Percentiles rank a stretch among this genome's conserved stretches.
phyloP scores from a whole-genome alignment of 2,888 invertebrate species.

The Parnassius orleans region DNA sequence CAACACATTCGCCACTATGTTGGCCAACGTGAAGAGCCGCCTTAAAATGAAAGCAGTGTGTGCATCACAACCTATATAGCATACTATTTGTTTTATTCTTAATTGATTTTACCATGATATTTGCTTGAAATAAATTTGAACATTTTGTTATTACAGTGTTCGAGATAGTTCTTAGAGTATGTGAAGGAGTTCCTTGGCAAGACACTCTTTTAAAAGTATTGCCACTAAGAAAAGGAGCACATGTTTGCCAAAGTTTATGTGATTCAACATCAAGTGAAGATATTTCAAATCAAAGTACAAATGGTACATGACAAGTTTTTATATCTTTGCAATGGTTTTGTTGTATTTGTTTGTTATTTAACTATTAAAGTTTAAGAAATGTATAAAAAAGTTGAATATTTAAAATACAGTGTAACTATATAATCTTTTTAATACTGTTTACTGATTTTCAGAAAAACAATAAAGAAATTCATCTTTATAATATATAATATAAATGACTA shows the following conservation, averaged over 20 bases:
- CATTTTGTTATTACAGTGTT: slow-evolving; percentile 83
- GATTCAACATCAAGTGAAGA: slow-evolving; percentile 48
- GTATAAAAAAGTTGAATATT: neutral
- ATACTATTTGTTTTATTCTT: too few species aligned
- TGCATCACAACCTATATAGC: too few species aligned
- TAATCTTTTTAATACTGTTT: too few species aligned
- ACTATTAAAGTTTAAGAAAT: slow-evolving; percentile 1
- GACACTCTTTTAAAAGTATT: slow-evolving; percentile 88
- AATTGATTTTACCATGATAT: neutral
- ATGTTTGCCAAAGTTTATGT: slow-evolving; percentile 53
- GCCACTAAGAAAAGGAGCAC: slow-evolving; percentile 89
- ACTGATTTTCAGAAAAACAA: too few species aligned
- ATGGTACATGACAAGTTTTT: slow-evolving; percentile 29
- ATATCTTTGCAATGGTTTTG: neutral
- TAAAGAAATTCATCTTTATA: too few species aligned
- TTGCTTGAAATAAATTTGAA: neutral
- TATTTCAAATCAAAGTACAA: slow-evolving; percentile 46
- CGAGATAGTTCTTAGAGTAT: slow-evolving; percentile 88
- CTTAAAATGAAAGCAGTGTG: too few species aligned
- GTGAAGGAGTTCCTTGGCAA: slow-evolving; percentile 90
- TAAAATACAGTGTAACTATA: too few species aligned
- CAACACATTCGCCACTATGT: too few species aligned
- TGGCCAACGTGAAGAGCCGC: too few species aligned
- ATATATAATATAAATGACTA: too few species aligned
- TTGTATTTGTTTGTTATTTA: slow-evolving; percentile 4